phyloP scores from a whole-genome alignment of 2,888 invertebrate species.

The Abscondita cerata region DNA sequence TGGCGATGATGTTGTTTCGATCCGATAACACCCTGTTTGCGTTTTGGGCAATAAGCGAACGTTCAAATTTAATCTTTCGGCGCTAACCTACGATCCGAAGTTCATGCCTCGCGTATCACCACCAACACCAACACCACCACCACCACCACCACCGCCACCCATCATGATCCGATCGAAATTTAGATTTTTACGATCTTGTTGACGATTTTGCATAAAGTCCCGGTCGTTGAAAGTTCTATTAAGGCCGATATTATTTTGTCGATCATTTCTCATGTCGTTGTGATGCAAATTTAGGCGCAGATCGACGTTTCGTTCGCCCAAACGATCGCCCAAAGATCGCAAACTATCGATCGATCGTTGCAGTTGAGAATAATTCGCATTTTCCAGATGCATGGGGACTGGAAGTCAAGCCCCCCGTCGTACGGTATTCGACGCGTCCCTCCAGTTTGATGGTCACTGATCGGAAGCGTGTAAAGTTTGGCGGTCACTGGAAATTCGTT shows the following conservation, averaged over 20 bases:
- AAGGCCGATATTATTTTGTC: constrained; percentile 48
- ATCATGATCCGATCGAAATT: constrained; percentile 51
- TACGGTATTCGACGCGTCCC: constrained; percentile 57
- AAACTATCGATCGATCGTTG: constrained; percentile 58
- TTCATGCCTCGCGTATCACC: constrained; percentile 45
- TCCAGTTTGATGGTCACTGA: constrained; percentile 48
- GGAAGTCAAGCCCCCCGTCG: constrained; percentile 57
- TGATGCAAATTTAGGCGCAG: constrained; percentile 54
- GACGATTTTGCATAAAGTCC: constrained; percentile 49
- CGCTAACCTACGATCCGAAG: constrained; percentile 41
- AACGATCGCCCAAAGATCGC: constrained; percentile 56
- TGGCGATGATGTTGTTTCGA: constrained; percentile 46
- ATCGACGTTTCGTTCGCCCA: constrained; percentile 57
- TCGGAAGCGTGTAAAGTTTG: constrained; percentile 10
- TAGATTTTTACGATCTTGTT: constrained; percentile 46
- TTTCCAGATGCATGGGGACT: constrained; percentile 55
- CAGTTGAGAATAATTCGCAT: constrained; percentile 54
- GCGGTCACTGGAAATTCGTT: constrained; percentile 23
- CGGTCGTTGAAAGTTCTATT: constrained; percentile 44
- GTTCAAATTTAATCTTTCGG: constrained; percentile 53
- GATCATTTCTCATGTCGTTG: constrained; percentile 40
- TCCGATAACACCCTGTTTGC: constrained; percentile 51
- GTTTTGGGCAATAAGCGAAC: constrained; percentile 49
- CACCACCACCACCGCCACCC: no score
- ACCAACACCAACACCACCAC: no score